Conservation (phyloP, 2,797 vertebrate species). For the Poeciliopsis turneri region DNA sequence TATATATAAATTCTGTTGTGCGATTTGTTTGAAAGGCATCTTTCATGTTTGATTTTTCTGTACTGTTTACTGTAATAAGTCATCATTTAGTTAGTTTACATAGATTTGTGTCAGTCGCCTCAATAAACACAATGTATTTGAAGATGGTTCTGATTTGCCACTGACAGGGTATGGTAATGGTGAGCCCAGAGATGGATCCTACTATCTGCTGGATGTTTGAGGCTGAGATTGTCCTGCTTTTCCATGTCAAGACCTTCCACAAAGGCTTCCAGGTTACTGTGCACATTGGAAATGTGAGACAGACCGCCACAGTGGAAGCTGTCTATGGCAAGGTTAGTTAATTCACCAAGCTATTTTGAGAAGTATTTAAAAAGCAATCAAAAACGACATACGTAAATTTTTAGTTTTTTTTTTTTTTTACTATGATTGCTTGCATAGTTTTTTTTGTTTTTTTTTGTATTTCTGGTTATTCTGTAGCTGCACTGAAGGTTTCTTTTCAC, state of each 20-base stretch:
- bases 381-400: background rate
- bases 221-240: conserved; percentile 95
- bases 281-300: conserved; percentile 94
- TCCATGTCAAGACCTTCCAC: conserved; percentile 96
- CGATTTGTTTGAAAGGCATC: background rate
- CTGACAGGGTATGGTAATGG: conserved; percentile 97
- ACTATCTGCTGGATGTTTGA: conserved; percentile 97
- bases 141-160: conserved; percentile 4
- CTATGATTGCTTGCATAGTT: background rate
- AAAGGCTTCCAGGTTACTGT: conserved; percentile 98
- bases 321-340: conserved; percentile 92
- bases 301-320: conserved; percentile 94
- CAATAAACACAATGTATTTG: background rate
- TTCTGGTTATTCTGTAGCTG: background rate
- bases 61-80: background rate
- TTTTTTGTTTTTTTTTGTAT: background rate
- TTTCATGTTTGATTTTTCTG: background rate
- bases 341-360: background rate
- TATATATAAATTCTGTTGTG: background rate
- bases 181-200: conserved; percentile 98
- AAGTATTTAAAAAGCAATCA: background rate
- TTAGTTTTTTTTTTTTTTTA: background rate
- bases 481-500: background rate
- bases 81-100: background rate
- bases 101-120: background rate